Evolutionary conservation across 2,797 vertebrate genomes (phyloP), one percentile per base, ranked within the genome.

Genomic region (Pipistrellus nathusii): DNA sequence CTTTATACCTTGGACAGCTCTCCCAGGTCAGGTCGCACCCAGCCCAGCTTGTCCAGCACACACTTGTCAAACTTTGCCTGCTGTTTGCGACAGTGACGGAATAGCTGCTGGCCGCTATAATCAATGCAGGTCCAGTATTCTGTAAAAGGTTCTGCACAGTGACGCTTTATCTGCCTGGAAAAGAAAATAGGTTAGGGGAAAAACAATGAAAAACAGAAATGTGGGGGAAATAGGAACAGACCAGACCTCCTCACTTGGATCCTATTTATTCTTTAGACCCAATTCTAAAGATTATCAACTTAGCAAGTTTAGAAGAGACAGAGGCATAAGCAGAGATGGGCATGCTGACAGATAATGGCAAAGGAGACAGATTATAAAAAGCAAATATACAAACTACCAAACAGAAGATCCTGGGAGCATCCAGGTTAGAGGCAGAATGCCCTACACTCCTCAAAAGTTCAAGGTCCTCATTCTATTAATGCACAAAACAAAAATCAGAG

Each of bases 51-150:
- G 59, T 99, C 98, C 59, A 99, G 98, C 96, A 99, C 99, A 32
- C 99, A 99, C 97, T 97, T 97, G 94, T 99, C 99, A 93, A 99
- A 99, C 53, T 88, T 97, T 0, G 98, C 96, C 98, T 99, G 99
- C 97, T 99, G 98, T 88, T 98, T 98, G 27, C 99, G 99, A 97
- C 99, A 99, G 0, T 27, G 97, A 2, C 99, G 99, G 23, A 99
- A 98, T 41, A 99, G 98, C 10, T 96, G 95, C 97, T 98, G 13
- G 97, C 96, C 98, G 0, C 94, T 97, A 77, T 99, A 99, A 97
- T 99, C 99, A 48, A 99, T 92, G 96, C 99, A 99, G 21, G 99
- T 99, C 99, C 99, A 99, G 97, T 99, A 99, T 23, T 99, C 98
- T 0, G 99, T 99, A 94, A 99, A 99, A 6, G 99, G 99, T 97